Evolutionary conservation across 2,888 invertebrate species (phyloP), one percentile per base, ranked within the genome.

Genomic region (Drosophila multiciliata): DNA sequence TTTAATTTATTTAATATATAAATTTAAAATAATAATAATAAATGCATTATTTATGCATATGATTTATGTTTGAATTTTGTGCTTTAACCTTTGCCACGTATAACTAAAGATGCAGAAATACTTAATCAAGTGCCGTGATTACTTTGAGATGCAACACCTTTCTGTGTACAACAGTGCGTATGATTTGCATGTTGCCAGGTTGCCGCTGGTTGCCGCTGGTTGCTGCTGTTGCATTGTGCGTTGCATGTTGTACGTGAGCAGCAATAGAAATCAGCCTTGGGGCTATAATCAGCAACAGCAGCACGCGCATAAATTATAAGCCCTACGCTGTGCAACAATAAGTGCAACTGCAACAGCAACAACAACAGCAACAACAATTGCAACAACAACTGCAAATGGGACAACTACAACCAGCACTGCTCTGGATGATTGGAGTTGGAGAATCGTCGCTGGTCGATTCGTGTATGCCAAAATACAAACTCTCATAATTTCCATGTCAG

Each of bases 401-500:
- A 52, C 42, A 23, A 26, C 42, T 32, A 57, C 52, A 29, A 38
- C 54, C 33, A 61, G 52, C 32, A 2, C 38, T 52, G 11, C 23
- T 23, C 32, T 45, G 60, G 65, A 50, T 69, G 66, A 54, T 42
- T 78, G 62, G 48, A 69, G 57, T 59, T 29, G 72, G 58, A 29
- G 40, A 71, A 76, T 59, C 66, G 60, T 57, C 32, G 17, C 23
- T 57, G 80, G 77, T 73, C 81, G 74, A 74, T 66, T 81, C 65
- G 65, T 74, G 71, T 74, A 78, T 80, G 82, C 82, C 82, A 68
- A 80, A 78, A 80, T 81, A 78, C 80, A 80, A 81, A 81, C 82
- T 77, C 83, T 83, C 81, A 81, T 83, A 81, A 81, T 81, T 81
- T 83, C 74, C 69, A 74, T 81, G 81, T 83, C 81, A 80, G 71